Percentiles rank a stretch among this genome's conserved stretches.
These are phyloP conservation scores for Parazoanthus darwini DNA, from an alignment of 92 coral and sea anemone species.

Conservation along the genomic window DNA sequence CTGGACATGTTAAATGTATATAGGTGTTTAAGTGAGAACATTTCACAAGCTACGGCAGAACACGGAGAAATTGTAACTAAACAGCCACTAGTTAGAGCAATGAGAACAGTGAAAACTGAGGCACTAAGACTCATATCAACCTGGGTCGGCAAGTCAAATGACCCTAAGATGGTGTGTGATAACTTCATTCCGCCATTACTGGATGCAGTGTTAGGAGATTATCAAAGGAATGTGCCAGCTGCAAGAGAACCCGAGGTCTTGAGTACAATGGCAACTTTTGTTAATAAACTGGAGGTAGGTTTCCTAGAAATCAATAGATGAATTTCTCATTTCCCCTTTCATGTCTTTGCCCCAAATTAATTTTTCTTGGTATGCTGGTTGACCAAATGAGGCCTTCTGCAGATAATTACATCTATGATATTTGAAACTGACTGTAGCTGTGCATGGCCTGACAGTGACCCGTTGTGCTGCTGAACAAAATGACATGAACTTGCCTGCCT, in stretches of 20 bases:
- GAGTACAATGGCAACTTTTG: slow-evolving; percentile 97
- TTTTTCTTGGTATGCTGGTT: no score
- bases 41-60: slow-evolving; percentile 89
- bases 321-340: neutral
- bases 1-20: slow-evolving; percentile 98
- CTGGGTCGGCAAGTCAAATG: slow-evolving; percentile 95
- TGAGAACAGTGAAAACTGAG: slow-evolving; percentile 98
- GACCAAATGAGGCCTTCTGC: no score
- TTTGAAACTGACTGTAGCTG: no score
- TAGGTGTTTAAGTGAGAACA: slow-evolving; percentile 98
- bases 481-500: no score
- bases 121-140: slow-evolving; percentile 90
- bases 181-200: slow-evolving; percentile 97
- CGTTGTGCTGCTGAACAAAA: no score
- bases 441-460: no score
- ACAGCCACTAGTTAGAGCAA: slow-evolving; percentile 91
- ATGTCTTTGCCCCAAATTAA: no score
- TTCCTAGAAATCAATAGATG: neutral
- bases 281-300: slow-evolving; percentile 96
- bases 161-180: slow-evolving; percentile 97
- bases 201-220: slow-evolving; percentile 97
- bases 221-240: slow-evolving; percentile 91
- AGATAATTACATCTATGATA: no score
- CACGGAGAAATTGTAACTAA: slow-evolving; percentile 93
- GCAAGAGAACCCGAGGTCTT: slow-evolving; percentile 98